Conservation (phyloP, 2,888 invertebrate genomes). For the Ceratothoa steindachneri region DNA sequence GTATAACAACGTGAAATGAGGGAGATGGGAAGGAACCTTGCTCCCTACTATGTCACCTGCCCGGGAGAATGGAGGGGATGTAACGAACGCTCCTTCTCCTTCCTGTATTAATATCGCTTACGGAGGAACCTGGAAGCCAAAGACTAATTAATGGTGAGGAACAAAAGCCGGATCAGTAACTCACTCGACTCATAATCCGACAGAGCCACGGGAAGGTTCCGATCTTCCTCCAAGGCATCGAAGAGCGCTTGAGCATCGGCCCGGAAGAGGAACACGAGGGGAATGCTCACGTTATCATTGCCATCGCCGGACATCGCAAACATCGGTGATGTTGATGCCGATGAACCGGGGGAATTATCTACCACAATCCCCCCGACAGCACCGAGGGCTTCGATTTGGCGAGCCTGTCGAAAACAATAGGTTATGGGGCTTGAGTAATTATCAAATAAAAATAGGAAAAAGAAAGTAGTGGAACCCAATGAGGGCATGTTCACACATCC, state of each 20-base stretch:
- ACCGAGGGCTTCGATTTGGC: conserved; percentile 74
- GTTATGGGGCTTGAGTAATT: too few species aligned
- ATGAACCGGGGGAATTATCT: conserved; percentile 74
- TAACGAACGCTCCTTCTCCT: too few species aligned
- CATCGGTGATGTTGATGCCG: conserved; percentile 68
- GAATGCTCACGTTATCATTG: conserved; percentile 75
- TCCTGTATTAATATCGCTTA: too few species aligned
- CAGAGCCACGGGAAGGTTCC: conserved; percentile 59
- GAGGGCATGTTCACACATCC: background rate
- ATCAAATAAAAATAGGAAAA: background rate
- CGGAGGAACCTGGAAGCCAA: too few species aligned
- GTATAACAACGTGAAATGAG: too few species aligned
- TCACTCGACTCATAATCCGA: conserved; percentile 48
- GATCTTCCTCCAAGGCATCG: conserved; percentile 59
- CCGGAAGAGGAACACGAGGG: conserved; percentile 83
- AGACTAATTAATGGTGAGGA: too few species aligned
- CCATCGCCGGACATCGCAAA: conserved; percentile 98
- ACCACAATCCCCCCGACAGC: conserved; percentile 79
- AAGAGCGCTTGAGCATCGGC: conserved; percentile 69
- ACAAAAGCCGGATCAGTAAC: too few species aligned
- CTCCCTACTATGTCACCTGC: too few species aligned
- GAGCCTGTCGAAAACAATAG: conserved; percentile 59
- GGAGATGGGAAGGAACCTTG: too few species aligned
- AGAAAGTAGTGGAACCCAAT: too few species aligned
- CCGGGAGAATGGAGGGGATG: too few species aligned